These are phyloP conservation scores for Diarsia brunnea DNA, from an alignment of 2,888 invertebrate genomes.

Conservation along the genomic window DNA sequence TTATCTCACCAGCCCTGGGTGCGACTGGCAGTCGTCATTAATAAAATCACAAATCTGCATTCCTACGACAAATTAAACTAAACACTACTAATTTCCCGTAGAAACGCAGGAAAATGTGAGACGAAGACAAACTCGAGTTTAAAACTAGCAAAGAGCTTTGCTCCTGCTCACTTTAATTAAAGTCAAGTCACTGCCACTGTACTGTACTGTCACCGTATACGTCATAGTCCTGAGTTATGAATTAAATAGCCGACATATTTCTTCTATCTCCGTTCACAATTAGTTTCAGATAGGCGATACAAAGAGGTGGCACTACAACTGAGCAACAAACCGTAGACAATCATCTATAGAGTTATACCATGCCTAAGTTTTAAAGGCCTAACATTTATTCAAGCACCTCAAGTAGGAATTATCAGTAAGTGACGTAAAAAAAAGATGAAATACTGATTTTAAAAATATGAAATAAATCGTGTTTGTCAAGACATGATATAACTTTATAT, in stretches of 20 bases:
- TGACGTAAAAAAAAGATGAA: constrained; percentile 28
- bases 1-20: constrained; percentile 71
- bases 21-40: constrained; percentile 47
- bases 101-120: constrained; percentile 25
- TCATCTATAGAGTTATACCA: constrained; percentile 50
- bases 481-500: constrained; percentile 55
- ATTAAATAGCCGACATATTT: constrained; percentile 24
- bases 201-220: no score
- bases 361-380: constrained; percentile 49
- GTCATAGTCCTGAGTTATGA: constrained; percentile 10
- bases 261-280: constrained; percentile 15
- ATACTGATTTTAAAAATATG: constrained; percentile 34
- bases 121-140: constrained; percentile 13
- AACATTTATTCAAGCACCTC: constrained; percentile 61
- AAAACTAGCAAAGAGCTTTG: constrained; percentile 41
- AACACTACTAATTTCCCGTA: constrained; percentile 21
- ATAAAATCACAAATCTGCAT: constrained; percentile 37
- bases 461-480: constrained; percentile 22
- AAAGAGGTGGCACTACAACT: constrained; percentile 2
- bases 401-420: constrained; percentile 57
- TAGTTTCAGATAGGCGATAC: constrained; percentile 14
- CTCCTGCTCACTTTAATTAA: constrained; percentile 29
- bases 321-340: constrained; percentile 21
- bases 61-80: constrained; percentile 25
- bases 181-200: constrained; percentile 34